Evolutionary conservation across 1,140 invertebrate species (phyloP).

Genomic region (Drosophila sucinea): DNA sequence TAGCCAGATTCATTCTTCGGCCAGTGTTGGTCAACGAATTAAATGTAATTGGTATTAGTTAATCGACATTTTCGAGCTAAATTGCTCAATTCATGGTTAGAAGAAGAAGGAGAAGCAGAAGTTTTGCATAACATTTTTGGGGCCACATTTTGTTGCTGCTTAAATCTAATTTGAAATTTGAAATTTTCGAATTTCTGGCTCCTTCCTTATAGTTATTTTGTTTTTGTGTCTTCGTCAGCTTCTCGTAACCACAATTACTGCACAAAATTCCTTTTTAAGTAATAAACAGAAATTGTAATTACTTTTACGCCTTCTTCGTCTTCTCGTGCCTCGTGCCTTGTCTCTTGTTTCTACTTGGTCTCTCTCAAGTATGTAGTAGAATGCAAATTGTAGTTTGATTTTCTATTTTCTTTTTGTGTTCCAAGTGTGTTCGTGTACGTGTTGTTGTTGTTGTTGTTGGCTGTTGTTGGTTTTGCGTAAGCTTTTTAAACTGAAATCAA

Average conservation of each 20-base stretch:
- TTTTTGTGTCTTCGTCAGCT: too few species aligned
- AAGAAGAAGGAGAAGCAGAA: neutral
- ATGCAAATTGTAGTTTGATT: slow-evolving; percentile 39
- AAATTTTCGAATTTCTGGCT: too few species aligned
- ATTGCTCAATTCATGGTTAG: slow-evolving; percentile 1
- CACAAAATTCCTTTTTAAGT: slow-evolving; percentile 14
- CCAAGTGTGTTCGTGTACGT: slow-evolving; percentile 16
- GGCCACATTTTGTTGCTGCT: neutral
- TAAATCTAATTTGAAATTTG: neutral
- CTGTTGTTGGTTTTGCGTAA: slow-evolving; percentile 18
- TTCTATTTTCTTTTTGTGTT: slow-evolving; percentile 7
- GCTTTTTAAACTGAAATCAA: slow-evolving; percentile 73
- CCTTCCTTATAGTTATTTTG: neutral
- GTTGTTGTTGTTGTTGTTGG: slow-evolving; percentile 43
- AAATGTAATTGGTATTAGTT: slow-evolving; percentile 12
- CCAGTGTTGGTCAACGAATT: slow-evolving; percentile 9
- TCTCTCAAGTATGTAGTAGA: slow-evolving; percentile 23
- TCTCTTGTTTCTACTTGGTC: neutral
- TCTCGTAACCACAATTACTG: slow-evolving; percentile 11
- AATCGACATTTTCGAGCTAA: slow-evolving; percentile 10
- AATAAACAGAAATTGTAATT: slow-evolving; percentile 21
- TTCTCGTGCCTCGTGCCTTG: too few species aligned
- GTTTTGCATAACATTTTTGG: neutral
- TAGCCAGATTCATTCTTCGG: neutral
- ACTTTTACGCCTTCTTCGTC: slow-evolving; percentile 16